Base-by-base conservation (phyloP, 2,113 vertebrate species). In the Alectura lathami region DNA sequence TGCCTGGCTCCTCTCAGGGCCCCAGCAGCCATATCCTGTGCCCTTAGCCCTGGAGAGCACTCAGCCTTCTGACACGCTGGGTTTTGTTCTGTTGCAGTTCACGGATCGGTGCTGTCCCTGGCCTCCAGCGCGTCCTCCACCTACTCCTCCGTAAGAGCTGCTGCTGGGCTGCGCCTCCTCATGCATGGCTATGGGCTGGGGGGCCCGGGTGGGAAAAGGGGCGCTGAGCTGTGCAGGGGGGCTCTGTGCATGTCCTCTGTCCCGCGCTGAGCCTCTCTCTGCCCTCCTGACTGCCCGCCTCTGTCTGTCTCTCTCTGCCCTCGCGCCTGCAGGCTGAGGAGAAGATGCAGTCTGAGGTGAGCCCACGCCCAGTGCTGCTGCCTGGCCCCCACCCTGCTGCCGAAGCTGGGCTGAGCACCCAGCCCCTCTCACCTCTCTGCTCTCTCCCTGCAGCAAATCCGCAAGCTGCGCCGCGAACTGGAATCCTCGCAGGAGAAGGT, bases 401-500 rank as follows among this genome's bases (percentile, higher is more conserved):
- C 5, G 10, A 6, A 1, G 78, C 4, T 9, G 26, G 42, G 47
- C 56, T 0, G 9, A 48, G 27, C 14, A 2, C 47, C 16, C 3
- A 9, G 38, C 50, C 27, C n/a, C 22, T 9, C 86, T 91, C 72
- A 94, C 66, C 23, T 7, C 74, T 54, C 40, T 1, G 5, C 47
- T 90, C 89, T 94, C 76, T 89, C 62, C 63, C 78, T 63, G 8
- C 88, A 99, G 99, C 99, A 99, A 99, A 99, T 99, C 94, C 98
- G 99, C 70, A 99, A 99, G 90, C 98, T 99, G 69, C 98, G 99
- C 47, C 96, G 99, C 3, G 99, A 99, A 85, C 97, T 99, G 97
- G 99, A 99, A 78, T 99, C 99, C 2, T 99, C 99, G 1, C 99
- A 99, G 96, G 99, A 99, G 96, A 99, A 99, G 78, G 99, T 99